Evolutionary conservation across 2,888 invertebrate genomes (phyloP).

Genomic region (Punctoribates punctum): DNA sequence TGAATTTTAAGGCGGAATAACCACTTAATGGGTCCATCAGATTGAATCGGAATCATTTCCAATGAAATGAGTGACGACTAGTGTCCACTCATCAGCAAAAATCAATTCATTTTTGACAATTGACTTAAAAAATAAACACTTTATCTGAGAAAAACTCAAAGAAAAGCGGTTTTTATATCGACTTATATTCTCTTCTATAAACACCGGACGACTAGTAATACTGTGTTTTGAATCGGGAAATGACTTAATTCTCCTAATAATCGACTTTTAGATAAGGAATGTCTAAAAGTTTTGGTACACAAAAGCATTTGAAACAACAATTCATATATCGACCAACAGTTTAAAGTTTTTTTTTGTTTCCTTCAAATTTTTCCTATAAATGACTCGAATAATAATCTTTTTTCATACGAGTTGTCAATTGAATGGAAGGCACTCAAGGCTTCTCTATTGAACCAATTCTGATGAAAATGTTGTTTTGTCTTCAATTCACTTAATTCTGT

Average conservation of each 20-base stretch:
- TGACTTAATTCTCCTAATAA: conserved; percentile 23
- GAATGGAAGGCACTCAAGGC: conserved; percentile 9
- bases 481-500: background rate
- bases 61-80: conserved; percentile 39
- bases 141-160: background rate
- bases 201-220: conserved; percentile 14
- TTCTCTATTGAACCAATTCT: conserved; percentile 32
- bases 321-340: conserved; percentile 18
- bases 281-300: background rate
- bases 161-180: background rate
- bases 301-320: background rate
- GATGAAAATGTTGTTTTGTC: background rate
- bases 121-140: background rate
- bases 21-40: conserved; percentile 14
- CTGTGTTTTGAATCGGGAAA: background rate
- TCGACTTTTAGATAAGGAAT: no score
- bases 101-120: background rate
- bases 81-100: conserved; percentile 31
- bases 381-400: conserved; percentile 24
- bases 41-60: conserved; percentile 27
- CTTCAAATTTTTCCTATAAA: background rate
- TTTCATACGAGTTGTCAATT: conserved; percentile 16
- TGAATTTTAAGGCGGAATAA: conserved; percentile 25
- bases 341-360: background rate
- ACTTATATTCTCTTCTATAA: conserved; percentile 7